A percentile compares a stretch with the other conserved stretches of the same genome.
Evolutionary conservation across 2,113 vertebrate genomes (phyloP).

Genomic region (Triplophysa tibetana): DNA sequence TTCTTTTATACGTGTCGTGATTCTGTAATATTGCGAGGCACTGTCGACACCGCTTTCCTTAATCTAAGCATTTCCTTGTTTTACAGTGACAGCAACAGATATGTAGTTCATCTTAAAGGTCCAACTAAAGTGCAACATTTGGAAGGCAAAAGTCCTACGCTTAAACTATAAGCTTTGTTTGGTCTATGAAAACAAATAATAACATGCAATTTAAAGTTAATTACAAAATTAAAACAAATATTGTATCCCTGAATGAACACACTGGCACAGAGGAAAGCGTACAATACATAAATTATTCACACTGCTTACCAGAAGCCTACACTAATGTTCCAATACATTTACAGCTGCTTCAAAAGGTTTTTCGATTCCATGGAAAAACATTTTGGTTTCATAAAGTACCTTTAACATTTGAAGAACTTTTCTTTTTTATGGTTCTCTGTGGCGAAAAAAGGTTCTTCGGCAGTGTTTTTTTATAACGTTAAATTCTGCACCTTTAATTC

Average conservation of each 20-base stretch:
- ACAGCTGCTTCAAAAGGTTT: neutral
- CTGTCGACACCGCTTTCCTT: slow-evolving; percentile 1
- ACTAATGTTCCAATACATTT: slow-evolving; percentile 35
- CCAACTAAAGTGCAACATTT: slow-evolving; percentile 14
- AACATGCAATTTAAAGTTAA: slow-evolving; percentile 1
- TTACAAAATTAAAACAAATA: slow-evolving; percentile 23
- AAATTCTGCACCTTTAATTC: no score
- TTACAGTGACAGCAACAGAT: neutral
- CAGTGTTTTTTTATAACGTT: no score
- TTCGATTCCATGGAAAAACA: no score
- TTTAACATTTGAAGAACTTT: no score
- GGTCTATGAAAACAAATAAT: neutral
- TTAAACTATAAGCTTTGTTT: neutral
- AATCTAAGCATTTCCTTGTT: neutral
- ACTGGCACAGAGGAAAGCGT: slow-evolving; percentile 27
- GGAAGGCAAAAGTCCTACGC: slow-evolving; percentile 10
- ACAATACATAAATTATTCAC: slow-evolving; percentile 25
- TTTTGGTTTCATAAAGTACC: neutral
- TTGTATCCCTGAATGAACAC: neutral
- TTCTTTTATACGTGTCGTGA: neutral
- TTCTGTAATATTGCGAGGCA: neutral
- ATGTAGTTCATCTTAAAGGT: neutral
- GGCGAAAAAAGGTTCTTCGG: no score
- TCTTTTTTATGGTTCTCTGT: no score
- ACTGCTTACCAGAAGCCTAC: slow-evolving; percentile 20